Evolutionary conservation across 2,888 invertebrate genomes (phyloP).

Genomic region (Ypsolopha sequella): DNA sequence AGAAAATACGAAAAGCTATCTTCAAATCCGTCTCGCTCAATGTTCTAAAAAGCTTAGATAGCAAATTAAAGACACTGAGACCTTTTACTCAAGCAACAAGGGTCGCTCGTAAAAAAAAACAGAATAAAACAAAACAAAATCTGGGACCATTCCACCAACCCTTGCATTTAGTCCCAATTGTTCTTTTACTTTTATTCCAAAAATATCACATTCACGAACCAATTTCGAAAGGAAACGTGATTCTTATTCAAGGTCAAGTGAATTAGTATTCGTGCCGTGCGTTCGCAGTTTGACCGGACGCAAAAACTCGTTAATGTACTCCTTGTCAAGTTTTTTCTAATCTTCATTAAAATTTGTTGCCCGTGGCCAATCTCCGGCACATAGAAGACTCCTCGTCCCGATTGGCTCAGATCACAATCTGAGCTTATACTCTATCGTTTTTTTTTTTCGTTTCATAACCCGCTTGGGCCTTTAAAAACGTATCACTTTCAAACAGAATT

Average conservation of each 20-base stretch:
- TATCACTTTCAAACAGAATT: neutral
- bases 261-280: constrained; percentile 65
- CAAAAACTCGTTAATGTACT: constrained; percentile 61
- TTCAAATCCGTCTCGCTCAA: neutral
- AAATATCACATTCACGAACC: constrained; percentile 67
- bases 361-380: constrained; percentile 15
- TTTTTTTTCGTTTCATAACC: neutral
- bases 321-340: constrained; percentile 40
- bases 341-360: constrained; percentile 41
- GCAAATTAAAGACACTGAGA: neutral
- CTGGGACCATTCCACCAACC: constrained; percentile 50
- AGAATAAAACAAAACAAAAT: constrained; percentile 36
- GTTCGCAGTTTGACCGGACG: constrained; percentile 59
- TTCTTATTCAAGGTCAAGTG: constrained; percentile 58
- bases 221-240: constrained; percentile 71
- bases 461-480: neutral
- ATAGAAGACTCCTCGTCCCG: neutral
- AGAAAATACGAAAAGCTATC: neutral
- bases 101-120: neutral
- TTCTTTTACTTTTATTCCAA: constrained; percentile 67
- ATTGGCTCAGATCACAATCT: constrained; percentile 1
- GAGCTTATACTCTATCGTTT: neutral
- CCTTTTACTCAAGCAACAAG: neutral
- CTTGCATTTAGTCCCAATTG: constrained; percentile 54
- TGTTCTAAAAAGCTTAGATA: neutral